Evolutionary conservation across 2,888 invertebrate genomes (phyloP), one percentile per base, ranked within the genome.

Genomic region (Trisateles emortualis): DNA sequence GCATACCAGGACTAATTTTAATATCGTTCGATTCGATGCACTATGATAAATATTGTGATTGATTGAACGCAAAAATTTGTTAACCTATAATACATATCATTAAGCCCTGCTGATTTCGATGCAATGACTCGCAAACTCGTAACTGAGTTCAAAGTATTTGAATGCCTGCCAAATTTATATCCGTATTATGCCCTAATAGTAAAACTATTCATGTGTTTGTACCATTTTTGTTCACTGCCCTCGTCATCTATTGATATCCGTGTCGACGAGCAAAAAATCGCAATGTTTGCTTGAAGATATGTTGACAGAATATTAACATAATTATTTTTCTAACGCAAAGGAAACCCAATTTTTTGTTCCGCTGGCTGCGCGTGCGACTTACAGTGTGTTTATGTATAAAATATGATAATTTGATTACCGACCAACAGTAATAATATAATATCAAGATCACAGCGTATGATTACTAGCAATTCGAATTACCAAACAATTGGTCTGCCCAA

Each of bases 401-500:
- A 81, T 84, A 88, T 84, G 79, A 72, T 86, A 84, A 86, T 87
- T 79, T 79, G 68, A 83, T 83, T 84, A 82, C 74, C 61, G 64
- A 72, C 78, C 68, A 66, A 69, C 74, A 68, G 64, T 75, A 80
- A 80, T 83, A 71, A 79, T 68, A 79, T 74, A 69, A 77, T 76
- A 74, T 72, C 59, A 78, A 79, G 63, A 70, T 59, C 64, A 49
- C 62, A 80, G 66, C 59, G 55, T 84, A 64, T 86, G 75, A 88
- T 88, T 87, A 87, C 63, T 61, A 74, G 78, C 70, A 79, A 86
- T 86, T 87, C 51, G 71, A 76, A 81, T 83, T 79, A 81, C 81
- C 72, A 79, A 83, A 83, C 83, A 84, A 84, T 83, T 76, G 74
- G 56, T 64, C 69, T 57, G 50, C 43, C 59, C 58, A 61, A 66